Percentiles rank a stretch among this genome's conserved stretches.
These are phyloP conservation scores for Glossophaga mutica DNA, from an alignment of 2,797 vertebrate genomes.

Conservation along the genomic window DNA sequence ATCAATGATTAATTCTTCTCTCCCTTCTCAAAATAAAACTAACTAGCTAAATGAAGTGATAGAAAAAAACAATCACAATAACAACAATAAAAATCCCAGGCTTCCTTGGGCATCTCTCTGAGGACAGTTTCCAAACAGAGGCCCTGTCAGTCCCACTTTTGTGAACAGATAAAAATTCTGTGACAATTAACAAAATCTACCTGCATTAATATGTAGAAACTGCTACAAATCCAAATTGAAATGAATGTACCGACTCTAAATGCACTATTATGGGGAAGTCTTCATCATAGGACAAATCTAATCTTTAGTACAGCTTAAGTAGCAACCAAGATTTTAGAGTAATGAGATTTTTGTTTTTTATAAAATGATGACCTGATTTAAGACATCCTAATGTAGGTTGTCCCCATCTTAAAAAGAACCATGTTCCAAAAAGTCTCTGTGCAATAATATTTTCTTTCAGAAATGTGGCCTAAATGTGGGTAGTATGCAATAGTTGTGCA, in stretches of 20 bases:
- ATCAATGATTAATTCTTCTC: neutral
- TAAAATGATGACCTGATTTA: conserved; percentile 3
- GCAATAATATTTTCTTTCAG: neutral
- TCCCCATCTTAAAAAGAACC: neutral
- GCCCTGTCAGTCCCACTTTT: neutral
- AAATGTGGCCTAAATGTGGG: neutral
- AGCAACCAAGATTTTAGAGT: neutral
- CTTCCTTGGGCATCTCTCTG: neutral
- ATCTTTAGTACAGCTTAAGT: neutral
- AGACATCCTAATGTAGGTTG: neutral
- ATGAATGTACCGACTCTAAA: neutral
- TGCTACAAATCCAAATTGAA: conserved; percentile 26
- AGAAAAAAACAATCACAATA: neutral
- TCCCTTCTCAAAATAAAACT: neutral
- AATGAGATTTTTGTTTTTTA: neutral
- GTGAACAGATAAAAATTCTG: neutral
- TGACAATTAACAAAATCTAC: conserved; percentile 31
- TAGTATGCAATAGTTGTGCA: neutral
- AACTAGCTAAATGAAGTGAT: neutral
- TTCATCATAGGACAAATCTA: neutral
- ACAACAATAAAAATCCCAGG: neutral
- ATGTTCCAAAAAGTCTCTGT: neutral
- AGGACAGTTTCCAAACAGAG: neutral
- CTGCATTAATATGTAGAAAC: neutral
- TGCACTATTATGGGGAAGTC: neutral